Percentiles rank a stretch among this genome's conserved stretches.
phyloP scores from a whole-genome alignment of 1,140 invertebrate genomes.

The Hyposmocoma kahamanoa region DNA sequence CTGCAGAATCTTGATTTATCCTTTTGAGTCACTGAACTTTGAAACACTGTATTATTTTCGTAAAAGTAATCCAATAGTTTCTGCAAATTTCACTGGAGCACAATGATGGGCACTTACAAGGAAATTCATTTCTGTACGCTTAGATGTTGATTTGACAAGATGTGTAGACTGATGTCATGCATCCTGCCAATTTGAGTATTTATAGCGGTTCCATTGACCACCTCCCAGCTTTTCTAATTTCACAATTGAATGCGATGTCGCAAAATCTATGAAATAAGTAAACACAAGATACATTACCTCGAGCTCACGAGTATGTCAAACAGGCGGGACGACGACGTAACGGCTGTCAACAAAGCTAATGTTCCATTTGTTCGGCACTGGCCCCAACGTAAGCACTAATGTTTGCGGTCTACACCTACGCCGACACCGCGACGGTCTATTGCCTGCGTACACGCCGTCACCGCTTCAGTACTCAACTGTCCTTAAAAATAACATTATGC shows the following conservation, averaged over 20 bases:
- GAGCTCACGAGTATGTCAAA: constrained; percentile 51
- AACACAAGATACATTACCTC: constrained; percentile 66
- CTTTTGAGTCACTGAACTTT: constrained; percentile 10
- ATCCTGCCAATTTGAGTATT: constrained; percentile 59
- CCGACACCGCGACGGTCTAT: neutral
- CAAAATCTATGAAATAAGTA: constrained; percentile 70
- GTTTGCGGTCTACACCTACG: constrained; percentile 6
- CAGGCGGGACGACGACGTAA: constrained; percentile 52
- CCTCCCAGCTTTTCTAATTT: constrained; percentile 51
- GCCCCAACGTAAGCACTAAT: constrained; percentile 33
- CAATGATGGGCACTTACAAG: constrained; percentile 47
- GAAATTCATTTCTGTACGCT: constrained; percentile 49
- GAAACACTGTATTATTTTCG: constrained; percentile 6
- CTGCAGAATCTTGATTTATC: neutral
- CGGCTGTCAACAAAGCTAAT: constrained; percentile 59
- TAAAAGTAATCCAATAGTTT: neutral
- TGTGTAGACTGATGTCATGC: constrained; percentile 46
- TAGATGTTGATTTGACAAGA: constrained; percentile 28
- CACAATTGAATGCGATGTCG: constrained; percentile 55
- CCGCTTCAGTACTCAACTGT: too few species aligned
- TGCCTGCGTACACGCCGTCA: neutral
- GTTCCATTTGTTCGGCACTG: constrained; percentile 52
- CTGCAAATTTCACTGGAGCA: too few species aligned
- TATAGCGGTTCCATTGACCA: constrained; percentile 51
- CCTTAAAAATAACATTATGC: too few species aligned